These are phyloP conservation scores for Ictalurus punctatus DNA, from an alignment of 2,113 vertebrate species.

Conservation along the genomic window DNA sequence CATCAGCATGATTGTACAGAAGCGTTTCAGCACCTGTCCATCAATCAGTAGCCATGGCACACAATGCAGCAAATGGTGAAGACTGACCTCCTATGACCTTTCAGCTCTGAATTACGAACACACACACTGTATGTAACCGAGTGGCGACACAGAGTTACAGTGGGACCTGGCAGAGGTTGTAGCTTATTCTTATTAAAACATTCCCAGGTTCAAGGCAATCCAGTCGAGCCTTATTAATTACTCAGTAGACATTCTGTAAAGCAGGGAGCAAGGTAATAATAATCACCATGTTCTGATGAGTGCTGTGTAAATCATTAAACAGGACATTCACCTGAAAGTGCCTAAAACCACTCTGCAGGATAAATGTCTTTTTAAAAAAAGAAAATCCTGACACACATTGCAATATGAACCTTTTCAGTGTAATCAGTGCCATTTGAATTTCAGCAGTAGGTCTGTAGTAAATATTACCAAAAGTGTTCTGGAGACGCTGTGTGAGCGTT, in stretches of 20 bases:
- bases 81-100: background rate
- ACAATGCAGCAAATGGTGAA: conserved; percentile 84
- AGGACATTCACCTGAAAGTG: conserved; percentile 25
- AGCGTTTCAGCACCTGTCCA: conserved; percentile 91
- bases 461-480: conserved; percentile 26
- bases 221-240: background rate
- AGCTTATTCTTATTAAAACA: background rate
- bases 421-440: conserved; percentile 2
- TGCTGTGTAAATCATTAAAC: conserved; percentile 1
- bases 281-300: background rate
- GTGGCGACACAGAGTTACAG: background rate
- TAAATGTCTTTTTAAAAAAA: background rate
- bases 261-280: background rate
- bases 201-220: background rate
- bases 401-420: background rate
- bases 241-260: background rate
- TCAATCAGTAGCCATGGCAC: conserved; percentile 88
- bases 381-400: background rate
- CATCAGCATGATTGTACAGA: conserved; percentile 98
- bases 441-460: background rate
- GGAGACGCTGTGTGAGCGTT: background rate
- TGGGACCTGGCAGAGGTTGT: background rate
- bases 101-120: background rate
- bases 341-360: conserved; percentile 6
- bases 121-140: background rate